Base-by-base conservation (phyloP, 2,797 vertebrate genomes). In the Pelobates cultripes region DNA sequence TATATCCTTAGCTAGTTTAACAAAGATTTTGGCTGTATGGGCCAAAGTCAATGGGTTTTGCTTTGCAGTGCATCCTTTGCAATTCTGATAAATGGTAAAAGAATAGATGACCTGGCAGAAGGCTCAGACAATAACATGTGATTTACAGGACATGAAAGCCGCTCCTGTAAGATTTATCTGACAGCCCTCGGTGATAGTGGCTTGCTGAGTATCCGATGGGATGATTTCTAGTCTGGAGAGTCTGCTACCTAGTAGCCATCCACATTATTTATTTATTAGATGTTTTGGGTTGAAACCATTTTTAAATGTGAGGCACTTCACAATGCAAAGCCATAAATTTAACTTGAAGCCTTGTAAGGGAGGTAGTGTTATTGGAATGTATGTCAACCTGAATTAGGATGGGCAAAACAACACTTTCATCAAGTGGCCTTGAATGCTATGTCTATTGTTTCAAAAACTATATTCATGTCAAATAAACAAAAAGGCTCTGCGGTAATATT, bases 61-160 rank as follows among this genome's bases (percentile, higher is more conserved):
- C 88, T 88, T 87, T 90, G 90, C 89, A 87, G 91, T 85, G 88
- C 90, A 94, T 94, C 92, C 89, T 90, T 95, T 92, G 92, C 90
- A 93, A 93, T 96, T 95, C 93, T 98, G 96, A 98, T 96, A 95
- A 96, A 99, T 97, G 96, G 94, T 91, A 92, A 92, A 95, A 96
- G 94, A 96, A 97, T 95, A 95, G 95, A 98, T 97, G 96, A 95
- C 95, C 96, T 96, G 97, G 96, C 96, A 97, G 96, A 94, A 94
- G 93, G 93, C 94, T 95, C 90, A 94, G 94, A 97, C 96, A 96
- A 97, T 97, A 97, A 97, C 93, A 95, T 93, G 95, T 97, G 97
- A 98, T 97, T 95, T 97, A 98, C 94, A 96, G 95, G 95, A 97
- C 96, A 95, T 94, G 95, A 96, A 95, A 94, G 93, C 95, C 94